Percentiles rank a stretch among this genome's conserved stretches.
phyloP scores from a whole-genome alignment of 2,113 vertebrate genomes.

The Mormyrus lacerda region DNA sequence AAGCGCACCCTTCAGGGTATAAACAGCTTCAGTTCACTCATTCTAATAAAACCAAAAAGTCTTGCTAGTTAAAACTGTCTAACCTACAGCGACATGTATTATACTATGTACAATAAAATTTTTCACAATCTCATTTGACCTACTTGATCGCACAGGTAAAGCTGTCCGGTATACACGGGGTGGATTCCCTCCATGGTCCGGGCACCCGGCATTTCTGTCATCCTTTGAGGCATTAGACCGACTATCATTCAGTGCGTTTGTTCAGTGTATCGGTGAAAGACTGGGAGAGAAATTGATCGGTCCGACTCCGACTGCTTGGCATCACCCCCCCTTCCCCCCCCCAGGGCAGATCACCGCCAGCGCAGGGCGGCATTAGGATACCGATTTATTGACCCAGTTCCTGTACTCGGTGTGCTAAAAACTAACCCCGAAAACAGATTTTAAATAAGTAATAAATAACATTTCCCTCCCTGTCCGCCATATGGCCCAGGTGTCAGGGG shows the following conservation, averaged over 20 bases:
- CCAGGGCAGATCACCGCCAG: constrained; percentile 24
- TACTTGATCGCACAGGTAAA: constrained; percentile 24
- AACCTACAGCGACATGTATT: constrained; percentile 14
- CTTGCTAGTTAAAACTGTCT: constrained; percentile 12
- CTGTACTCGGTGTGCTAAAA: constrained; percentile 59
- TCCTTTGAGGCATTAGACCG: background rate
- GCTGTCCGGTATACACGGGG: background rate
- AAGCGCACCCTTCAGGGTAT: background rate
- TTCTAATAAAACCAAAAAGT: constrained; percentile 16
- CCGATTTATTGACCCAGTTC: constrained; percentile 60
- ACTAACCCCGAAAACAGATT: constrained; percentile 48
- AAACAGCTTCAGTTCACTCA: background rate
- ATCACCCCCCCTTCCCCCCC: background rate
- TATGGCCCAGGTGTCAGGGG: background rate
- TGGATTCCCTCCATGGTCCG: background rate
- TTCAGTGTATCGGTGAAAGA: background rate
- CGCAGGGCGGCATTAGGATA: constrained; percentile 44
- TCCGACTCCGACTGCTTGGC: background rate
- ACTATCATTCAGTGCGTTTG: background rate
- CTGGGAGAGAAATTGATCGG: background rate
- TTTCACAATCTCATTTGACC: constrained; percentile 27
- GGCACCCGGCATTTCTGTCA: background rate
- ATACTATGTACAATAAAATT: constrained; percentile 20
- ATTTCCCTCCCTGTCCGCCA: background rate
- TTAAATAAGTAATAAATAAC: constrained; percentile 19